These are phyloP conservation scores for Ptychodera flava DNA, from an alignment of 35 echinoderm and acorn worm genomes.

Conservation along the genomic window DNA sequence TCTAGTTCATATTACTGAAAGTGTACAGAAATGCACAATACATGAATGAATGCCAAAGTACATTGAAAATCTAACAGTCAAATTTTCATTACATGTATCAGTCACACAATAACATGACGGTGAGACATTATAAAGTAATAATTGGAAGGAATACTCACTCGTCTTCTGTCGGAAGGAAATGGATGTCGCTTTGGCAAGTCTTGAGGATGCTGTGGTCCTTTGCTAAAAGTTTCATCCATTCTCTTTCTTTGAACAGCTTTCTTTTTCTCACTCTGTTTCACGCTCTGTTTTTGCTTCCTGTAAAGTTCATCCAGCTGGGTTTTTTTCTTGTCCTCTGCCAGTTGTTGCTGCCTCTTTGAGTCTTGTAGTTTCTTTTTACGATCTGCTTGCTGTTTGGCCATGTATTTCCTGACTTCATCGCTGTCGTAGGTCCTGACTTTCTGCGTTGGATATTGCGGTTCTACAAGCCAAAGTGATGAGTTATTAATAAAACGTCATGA, in stretches of 20 bases:
- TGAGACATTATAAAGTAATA: too few relatives aligned
- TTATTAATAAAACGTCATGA: conserved; percentile 31
- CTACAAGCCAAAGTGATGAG: background rate
- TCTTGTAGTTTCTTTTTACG: conserved; percentile 78
- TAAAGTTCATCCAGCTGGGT: conserved; percentile 69
- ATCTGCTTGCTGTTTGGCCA: conserved; percentile 70
- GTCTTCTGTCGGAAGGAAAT: background rate
- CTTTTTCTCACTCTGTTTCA: conserved; percentile 20
- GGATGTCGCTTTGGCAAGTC: background rate
- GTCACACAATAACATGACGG: too few relatives aligned
- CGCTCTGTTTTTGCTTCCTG: conserved; percentile 81
- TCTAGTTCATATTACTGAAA: too few relatives aligned
- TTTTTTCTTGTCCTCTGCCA: conserved; percentile 62
- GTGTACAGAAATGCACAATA: too few relatives aligned
- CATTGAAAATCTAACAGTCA: too few relatives aligned
- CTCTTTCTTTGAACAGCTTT: background rate
- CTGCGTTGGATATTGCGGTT: conserved; percentile 5
- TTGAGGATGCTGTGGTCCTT: conserved; percentile 18
- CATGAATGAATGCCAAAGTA: too few relatives aligned
- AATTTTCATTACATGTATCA: too few relatives aligned
- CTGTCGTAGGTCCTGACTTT: conserved; percentile 80
- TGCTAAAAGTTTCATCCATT: conserved; percentile 76
- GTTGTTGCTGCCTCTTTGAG: conserved; percentile 33
- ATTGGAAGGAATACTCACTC: background rate
- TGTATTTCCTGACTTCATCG: conserved; percentile 80